A percentile compares a stretch with the other conserved stretches of the same genome.
Conservation (phyloP, 2,888 invertebrate genomes). For the Ariolimax columbianus region DNA sequence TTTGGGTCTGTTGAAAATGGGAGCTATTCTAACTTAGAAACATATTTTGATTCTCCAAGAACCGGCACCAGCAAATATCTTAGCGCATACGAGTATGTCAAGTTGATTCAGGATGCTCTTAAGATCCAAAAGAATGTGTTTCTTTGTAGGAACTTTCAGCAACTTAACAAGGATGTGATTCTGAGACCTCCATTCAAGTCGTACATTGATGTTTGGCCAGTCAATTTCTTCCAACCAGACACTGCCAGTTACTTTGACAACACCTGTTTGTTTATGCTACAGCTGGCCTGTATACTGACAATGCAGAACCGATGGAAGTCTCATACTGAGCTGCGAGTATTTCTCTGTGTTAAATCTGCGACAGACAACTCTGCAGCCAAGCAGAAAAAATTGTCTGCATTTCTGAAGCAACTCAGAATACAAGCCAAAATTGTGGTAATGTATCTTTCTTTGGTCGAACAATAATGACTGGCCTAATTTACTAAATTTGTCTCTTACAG, state of each 20-base stretch:
- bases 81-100: slow-evolving; percentile 85
- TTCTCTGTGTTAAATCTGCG: slow-evolving; percentile 83
- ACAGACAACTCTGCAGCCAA: slow-evolving; percentile 69
- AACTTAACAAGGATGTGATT: slow-evolving; percentile 88
- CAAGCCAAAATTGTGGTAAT: slow-evolving; percentile 85
- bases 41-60: slow-evolving; percentile 64
- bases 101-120: slow-evolving; percentile 90
- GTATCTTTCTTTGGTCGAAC: neutral
- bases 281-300: slow-evolving; percentile 95
- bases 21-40: slow-evolving; percentile 56
- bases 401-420: slow-evolving; percentile 91
- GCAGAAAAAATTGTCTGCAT: slow-evolving; percentile 79
- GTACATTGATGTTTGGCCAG: slow-evolving; percentile 98
- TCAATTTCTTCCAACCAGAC: slow-evolving; percentile 91
- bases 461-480: no score
- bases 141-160: slow-evolving; percentile 93
- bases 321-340: slow-evolving; percentile 87
- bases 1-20: slow-evolving; percentile 60
- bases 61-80: slow-evolving; percentile 59
- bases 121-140: slow-evolving; percentile 96
- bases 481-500: no score
- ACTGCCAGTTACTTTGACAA: slow-evolving; percentile 90
- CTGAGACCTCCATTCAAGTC: slow-evolving; percentile 83
- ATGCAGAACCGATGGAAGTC: slow-evolving; percentile 86
- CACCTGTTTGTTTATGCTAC: slow-evolving; percentile 95